Percentiles rank a stretch among this genome's conserved stretches.
phyloP scores from a whole-genome alignment of 2,113 vertebrate species.

The Epinephelus moara region DNA sequence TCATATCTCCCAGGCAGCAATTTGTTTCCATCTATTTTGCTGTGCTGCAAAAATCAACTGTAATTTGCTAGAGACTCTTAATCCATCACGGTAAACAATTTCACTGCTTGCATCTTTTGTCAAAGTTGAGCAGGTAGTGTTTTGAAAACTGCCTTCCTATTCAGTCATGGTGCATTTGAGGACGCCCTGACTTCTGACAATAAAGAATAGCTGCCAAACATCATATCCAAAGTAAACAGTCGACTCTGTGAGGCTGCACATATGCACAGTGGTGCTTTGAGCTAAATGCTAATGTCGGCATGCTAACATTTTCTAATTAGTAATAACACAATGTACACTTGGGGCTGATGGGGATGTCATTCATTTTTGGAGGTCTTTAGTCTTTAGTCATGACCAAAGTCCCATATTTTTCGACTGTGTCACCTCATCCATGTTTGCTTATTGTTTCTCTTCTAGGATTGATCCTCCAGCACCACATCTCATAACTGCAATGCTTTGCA shows the following conservation, averaged over 20 bases:
- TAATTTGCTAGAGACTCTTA: not conserved
- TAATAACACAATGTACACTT: not conserved
- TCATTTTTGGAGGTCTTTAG: not conserved
- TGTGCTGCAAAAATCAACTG: not conserved
- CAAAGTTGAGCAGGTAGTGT: not conserved
- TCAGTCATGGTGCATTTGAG: not conserved
- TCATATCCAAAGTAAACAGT: not conserved
- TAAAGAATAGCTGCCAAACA: not conserved
- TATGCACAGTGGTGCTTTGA: not conserved
- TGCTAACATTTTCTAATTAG: not conserved
- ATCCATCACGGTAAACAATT: constrained; percentile 4
- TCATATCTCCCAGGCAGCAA: not conserved
- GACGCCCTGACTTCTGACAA: not conserved
- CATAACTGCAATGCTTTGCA: not conserved
- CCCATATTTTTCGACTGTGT: too few species aligned
- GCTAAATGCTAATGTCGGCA: not conserved
- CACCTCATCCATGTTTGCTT: not conserved
- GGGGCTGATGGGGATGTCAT: too few species aligned
- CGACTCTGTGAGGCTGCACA: not conserved
- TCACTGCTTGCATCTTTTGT: not conserved
- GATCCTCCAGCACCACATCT: not conserved
- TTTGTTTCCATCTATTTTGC: constrained; percentile 19
- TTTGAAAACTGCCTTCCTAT: not conserved
- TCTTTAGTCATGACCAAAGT: not conserved
- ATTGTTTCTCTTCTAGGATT: not conserved